Evolutionary conservation across 2,888 invertebrate genomes (phyloP), one percentile per base, ranked within the genome.

Genomic region (Cryptops parisi): DNA sequence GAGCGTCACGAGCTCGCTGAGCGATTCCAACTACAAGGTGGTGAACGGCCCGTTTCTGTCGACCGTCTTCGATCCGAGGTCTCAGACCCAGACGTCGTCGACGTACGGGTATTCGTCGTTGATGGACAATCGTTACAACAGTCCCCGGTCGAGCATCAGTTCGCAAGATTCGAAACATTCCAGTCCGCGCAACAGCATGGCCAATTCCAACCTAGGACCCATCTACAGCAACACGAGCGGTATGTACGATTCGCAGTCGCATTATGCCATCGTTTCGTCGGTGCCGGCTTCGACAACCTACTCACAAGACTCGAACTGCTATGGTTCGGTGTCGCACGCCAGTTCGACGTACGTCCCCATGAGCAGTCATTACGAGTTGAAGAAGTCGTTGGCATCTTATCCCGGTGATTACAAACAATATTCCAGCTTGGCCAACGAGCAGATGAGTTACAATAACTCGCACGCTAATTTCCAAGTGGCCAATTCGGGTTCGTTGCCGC

Each of bases 101-200:
- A 12, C 43, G 15, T 17, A 41, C n/a, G n/a, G n/a, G n/a, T n/a
- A n/a, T n/a, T n/a, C n/a, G n/a, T 41, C 43, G n/a, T 9, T 17
- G 4, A 22, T 46, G 46, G 46, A 46, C 9, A 46, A 46, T 22
- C 21, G 46, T 6, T 62, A 60, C 57, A 60, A 62, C 39, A 70
- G 70, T 57, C 67, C 71, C 21, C 66, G 70, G 58, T 71, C 70
- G 52, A 72, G 71, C 61, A 63, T 68, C 39, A 66, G 68, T 54
- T 71, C 71, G 21, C 64, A 69, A 55, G 73, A 72, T 60, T 72
- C 73, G 1, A 71, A 70, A 61, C 71, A 70, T 65, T 71, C 72
- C 60, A 70, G 72, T 59, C 72, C 72, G 2, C 62, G 71, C 57
- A 63, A 66, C 44, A 71, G 70, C 58, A 61, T 69, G 55, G 66